These are phyloP conservation scores for Anhinga anhinga DNA, from an alignment of 2,113 vertebrate genomes.

Conservation along the genomic window DNA sequence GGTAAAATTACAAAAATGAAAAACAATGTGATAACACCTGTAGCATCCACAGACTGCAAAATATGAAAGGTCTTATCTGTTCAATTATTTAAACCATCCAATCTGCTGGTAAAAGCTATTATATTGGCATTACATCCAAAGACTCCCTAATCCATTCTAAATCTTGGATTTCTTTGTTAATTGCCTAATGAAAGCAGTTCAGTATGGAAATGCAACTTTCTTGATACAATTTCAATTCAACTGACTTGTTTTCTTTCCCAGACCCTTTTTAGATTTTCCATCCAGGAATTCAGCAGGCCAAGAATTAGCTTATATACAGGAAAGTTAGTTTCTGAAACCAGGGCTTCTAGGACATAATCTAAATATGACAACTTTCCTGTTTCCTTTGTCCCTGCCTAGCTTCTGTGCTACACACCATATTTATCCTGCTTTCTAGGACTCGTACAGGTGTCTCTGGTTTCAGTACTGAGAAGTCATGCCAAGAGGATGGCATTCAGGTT, in stretches of 20 bases:
- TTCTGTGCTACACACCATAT: neutral
- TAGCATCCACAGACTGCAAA: neutral
- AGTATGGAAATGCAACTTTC: neutral
- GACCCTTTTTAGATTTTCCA: neutral
- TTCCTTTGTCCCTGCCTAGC: neutral
- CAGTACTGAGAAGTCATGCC: neutral
- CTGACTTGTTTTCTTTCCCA: neutral
- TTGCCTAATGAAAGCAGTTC: constrained; percentile 1
- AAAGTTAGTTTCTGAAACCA: neutral
- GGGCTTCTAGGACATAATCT: neutral
- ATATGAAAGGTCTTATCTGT: neutral
- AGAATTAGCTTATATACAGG: neutral
- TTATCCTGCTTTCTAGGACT: neutral
- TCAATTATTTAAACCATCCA: constrained; percentile 19
- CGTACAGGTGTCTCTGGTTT: neutral
- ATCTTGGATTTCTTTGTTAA: constrained; percentile 36
- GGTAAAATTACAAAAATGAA: constrained; percentile 26
- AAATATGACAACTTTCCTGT: neutral
- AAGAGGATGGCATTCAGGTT: neutral
- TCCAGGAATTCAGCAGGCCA: neutral
- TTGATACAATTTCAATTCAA: neutral
- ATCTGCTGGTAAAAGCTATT: neutral
- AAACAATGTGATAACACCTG: constrained; percentile 16
- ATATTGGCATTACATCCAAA: neutral
- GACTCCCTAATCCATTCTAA: neutral